A percentile compares a stretch with the other conserved stretches of the same genome.
Conservation (phyloP, 2,113 vertebrate genomes). For the Aptenodytes forsteri region DNA sequence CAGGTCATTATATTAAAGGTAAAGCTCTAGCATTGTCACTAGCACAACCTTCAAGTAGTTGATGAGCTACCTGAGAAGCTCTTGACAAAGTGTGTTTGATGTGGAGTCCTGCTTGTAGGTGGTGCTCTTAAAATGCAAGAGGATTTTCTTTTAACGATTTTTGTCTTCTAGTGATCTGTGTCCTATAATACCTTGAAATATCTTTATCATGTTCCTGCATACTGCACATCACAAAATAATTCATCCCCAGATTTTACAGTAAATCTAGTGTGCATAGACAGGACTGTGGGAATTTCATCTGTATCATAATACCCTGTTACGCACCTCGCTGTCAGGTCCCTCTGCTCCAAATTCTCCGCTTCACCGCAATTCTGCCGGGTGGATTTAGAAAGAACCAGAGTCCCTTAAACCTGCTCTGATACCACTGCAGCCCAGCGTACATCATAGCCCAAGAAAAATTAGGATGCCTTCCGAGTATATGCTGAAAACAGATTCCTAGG, state of each 20-base stretch:
- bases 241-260: not conserved
- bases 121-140: not conserved
- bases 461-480: not conserved
- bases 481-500: not conserved
- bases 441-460: not conserved
- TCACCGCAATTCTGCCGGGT: not conserved
- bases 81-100: not conserved
- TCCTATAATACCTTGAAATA: not conserved
- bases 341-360: not conserved
- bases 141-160: not conserved
- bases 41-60: not conserved
- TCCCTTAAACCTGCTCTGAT: not conserved
- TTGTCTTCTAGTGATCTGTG: not conserved
- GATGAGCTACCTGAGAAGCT: not conserved
- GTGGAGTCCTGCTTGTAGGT: not conserved
- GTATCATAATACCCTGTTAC: not conserved
- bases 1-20: not conserved
- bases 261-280: not conserved
- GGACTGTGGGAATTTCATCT: not conserved
- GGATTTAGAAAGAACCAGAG: not conserved
- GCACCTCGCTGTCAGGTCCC: not conserved
- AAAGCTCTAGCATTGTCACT: not conserved
- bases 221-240: not conserved
- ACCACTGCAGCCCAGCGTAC: not conserved
- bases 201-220: not conserved